Evolutionary conservation across 1,140 invertebrate species (phyloP).

Genomic region (Bombus terrestris): DNA sequence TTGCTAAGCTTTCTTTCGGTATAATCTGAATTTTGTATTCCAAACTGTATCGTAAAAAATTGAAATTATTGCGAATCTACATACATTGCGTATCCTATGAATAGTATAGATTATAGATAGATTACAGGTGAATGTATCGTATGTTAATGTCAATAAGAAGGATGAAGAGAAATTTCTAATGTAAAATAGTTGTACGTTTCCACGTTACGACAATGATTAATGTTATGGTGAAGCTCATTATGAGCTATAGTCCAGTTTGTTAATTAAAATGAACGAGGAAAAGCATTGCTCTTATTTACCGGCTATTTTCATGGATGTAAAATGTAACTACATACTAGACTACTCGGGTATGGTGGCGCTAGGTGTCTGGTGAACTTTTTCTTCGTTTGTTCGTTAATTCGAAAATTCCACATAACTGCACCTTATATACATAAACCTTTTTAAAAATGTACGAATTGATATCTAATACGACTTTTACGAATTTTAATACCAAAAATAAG

Average conservation of each 20-base stretch:
- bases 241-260: too few relatives aligned
- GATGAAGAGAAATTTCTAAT: neutral
- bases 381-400: slow-evolving; percentile 6
- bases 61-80: neutral
- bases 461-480: too few relatives aligned
- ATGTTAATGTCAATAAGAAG: neutral
- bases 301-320: neutral
- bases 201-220: neutral
- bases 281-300: slow-evolving; percentile 17
- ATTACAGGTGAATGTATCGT: neutral
- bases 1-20: neutral
- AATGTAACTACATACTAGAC: neutral
- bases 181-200: neutral
- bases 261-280: neutral
- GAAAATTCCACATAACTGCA: neutral
- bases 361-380: neutral
- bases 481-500: too few relatives aligned
- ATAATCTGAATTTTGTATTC: neutral
- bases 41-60: neutral
- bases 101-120: neutral
- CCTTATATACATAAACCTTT: too few relatives aligned
- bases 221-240: too few relatives aligned
- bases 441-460: too few relatives aligned
- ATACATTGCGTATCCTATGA: neutral
- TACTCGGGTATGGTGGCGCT: neutral